Evolutionary conservation across 2,113 vertebrate genomes (phyloP), one percentile per base, ranked within the genome.

Genomic region (Hypanus sabinus): DNA sequence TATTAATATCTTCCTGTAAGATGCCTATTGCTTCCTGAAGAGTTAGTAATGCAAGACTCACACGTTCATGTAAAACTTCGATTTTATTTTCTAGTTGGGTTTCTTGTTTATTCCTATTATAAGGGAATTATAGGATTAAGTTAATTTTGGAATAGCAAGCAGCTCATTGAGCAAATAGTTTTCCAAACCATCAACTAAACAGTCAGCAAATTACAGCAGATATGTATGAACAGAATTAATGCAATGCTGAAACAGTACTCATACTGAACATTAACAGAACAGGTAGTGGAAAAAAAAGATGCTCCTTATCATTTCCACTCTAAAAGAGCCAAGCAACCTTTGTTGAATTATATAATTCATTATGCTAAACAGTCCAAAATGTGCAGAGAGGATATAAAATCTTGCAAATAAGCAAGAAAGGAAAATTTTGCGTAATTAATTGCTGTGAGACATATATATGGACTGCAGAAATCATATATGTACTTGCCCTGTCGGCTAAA

Each of bases 1-100:
- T 73, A 71, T 27, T 38, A 68, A 71, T 6, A 20, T 70, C 36
- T 92, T 92, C 90, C 14, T 92, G 90, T 18, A 92, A 38, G 65
- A 20, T 38, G 68, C n/a, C 90, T 70, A 92, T 11, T 38, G 65
- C 36, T 92, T 92, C 36, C 36, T 92, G 90, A 92, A 73, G 90
- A 71, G 90, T 12, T 92, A 38, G 9, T 70, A 92, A 24, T 9
- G 90, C 62, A 38, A 27, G 36, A 46, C 62, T 92, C 68, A 92
- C 20, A 71, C 36, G 33, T 24, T 68, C 65, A 24, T 92, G n/a
- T 92, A 92, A 92, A 22, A 38, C 90, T 22, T 92, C 90, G 1
- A 92, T 38, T 71, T 46, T 92, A 4, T 68, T 36, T 11, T 38
- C 36, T 2, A 92, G 8, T 92, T 92, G 90, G 18, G 62, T 92